phyloP scores from a whole-genome alignment of 2,888 invertebrate species.

The Agriotes lineatus region DNA sequence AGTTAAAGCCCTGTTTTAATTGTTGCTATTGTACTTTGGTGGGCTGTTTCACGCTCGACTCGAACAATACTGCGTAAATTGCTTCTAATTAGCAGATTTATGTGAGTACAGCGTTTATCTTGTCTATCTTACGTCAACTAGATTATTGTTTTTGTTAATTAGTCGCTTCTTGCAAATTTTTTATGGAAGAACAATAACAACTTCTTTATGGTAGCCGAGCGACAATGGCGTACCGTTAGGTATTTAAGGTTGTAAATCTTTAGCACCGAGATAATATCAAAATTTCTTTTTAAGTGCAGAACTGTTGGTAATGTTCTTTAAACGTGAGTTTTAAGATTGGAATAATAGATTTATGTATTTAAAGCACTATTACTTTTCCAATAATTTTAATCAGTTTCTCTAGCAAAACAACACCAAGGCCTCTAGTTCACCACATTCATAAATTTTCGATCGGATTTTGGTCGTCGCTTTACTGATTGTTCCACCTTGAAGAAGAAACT shows the following conservation, averaged over 20 bases:
- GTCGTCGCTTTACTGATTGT: no score
- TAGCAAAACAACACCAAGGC: no score
- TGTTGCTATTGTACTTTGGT: background rate
- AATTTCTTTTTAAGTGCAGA: no score
- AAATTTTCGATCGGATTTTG: no score
- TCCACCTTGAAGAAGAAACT: no score
- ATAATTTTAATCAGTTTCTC: no score
- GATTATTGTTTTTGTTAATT: constrained; percentile 15
- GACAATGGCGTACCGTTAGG: background rate
- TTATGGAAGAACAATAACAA: constrained; percentile 3
- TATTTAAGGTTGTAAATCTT: background rate
- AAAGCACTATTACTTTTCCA: no score
- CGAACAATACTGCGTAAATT: constrained; percentile 15
- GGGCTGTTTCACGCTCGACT: background rate
- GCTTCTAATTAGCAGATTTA: constrained; percentile 15
- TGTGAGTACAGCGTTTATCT: constrained; percentile 11
- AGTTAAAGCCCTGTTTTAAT: no score
- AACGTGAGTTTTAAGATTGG: no score
- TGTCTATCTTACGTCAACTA: constrained; percentile 2
- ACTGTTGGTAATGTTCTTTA: no score
- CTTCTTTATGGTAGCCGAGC: background rate
- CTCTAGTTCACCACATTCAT: no score
- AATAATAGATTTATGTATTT: no score
- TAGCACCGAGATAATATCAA: background rate
- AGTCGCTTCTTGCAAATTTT: background rate